Base-by-base conservation (phyloP, 2,113 vertebrate genomes). In the Tiliqua scincoides region DNA sequence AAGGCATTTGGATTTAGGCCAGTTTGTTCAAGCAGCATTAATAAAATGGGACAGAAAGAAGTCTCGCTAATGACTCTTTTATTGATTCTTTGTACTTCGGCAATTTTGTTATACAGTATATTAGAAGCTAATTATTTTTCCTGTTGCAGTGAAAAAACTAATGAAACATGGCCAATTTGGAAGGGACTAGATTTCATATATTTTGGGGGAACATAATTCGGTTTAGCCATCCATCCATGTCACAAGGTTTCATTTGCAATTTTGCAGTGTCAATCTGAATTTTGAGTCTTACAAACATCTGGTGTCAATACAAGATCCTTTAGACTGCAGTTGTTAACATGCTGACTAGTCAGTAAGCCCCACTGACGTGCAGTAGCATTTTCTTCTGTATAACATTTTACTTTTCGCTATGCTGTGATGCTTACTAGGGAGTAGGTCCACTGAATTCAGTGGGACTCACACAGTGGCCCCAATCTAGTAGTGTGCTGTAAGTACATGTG, bases 101-200 rank as follows among this genome's bases (percentile, higher is more conserved):
- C 86, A 90, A 88, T 91, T 92, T 86, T 77, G 54, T 71, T 87
- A 23, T 59, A 79, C 65, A 84, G 72, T 82, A 61, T 81, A 61
- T 88, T 88, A 89, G 62, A 82, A 83, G 61, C 35, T 78, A 86
- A 91, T 95, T 95, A 88, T 91, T 90, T 94, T 90, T 68, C 79
- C 72, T 88, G 59, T 88, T 89, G 43, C 48, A 82, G 70, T 93
- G 88, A 85, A 48, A 92, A 90, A 79, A 83, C 30, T 92, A 89
- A 90, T 91, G 86, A 91, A 90, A 90, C 78, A 90, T 10, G 62
- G 79, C 65, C 52, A 63, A 6, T 85, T 89, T 90, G 82, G 76
- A 88, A 91, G 67, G 21, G 80, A 86, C 91, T 89, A 88, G 63
- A 40, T 89, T 94, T 86, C 79, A 77, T 0, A 0, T 40, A 3